A percentile compares a stretch with the other conserved stretches of the same genome.
Conservation (phyloP, 2,888 invertebrate genomes). For the Mycogona germanica region DNA sequence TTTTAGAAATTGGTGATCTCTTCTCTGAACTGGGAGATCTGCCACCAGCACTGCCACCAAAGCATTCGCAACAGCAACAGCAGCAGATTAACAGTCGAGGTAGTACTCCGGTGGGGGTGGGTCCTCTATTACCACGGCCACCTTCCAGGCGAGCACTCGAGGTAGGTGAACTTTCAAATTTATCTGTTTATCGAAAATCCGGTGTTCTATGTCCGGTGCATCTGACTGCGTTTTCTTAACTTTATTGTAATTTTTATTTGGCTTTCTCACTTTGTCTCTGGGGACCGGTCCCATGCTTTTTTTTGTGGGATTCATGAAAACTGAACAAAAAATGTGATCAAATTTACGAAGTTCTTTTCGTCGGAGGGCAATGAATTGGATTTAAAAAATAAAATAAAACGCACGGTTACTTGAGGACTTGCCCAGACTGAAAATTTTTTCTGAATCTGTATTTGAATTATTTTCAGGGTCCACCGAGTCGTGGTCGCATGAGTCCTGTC, state of each 20-base stretch:
- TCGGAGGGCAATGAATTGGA: too few species aligned
- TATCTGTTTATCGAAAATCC: neutral
- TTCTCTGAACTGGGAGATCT: conserved; percentile 75
- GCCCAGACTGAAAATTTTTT: neutral
- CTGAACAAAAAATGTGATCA: too few species aligned
- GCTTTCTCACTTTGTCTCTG: neutral
- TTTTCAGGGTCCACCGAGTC: conserved; percentile 22
- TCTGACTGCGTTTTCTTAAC: too few species aligned
- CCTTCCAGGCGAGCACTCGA: conserved; percentile 69
- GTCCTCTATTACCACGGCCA: conserved; percentile 76
- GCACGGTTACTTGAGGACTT: neutral
- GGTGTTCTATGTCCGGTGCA: neutral
- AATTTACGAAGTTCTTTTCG: too few species aligned
- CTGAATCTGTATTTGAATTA: conserved; percentile 1
- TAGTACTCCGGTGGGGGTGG: conserved; percentile 36
- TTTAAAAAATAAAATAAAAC: too few species aligned
- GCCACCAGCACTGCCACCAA: conserved; percentile 49
- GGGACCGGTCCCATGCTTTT: neutral
- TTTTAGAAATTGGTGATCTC: conserved; percentile 44
- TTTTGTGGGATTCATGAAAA: too few species aligned
- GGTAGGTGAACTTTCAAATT: conserved; percentile 27
- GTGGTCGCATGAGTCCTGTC: conserved; percentile 20
- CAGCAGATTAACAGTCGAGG: conserved; percentile 19
- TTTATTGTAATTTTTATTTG: too few species aligned
- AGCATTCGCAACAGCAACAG: conserved; percentile 38